Percentiles rank a stretch among this genome's conserved stretches.
These are phyloP conservation scores for Pontoporia blainvillei DNA, from an alignment of 2,113 vertebrate species.

Conservation along the genomic window DNA sequence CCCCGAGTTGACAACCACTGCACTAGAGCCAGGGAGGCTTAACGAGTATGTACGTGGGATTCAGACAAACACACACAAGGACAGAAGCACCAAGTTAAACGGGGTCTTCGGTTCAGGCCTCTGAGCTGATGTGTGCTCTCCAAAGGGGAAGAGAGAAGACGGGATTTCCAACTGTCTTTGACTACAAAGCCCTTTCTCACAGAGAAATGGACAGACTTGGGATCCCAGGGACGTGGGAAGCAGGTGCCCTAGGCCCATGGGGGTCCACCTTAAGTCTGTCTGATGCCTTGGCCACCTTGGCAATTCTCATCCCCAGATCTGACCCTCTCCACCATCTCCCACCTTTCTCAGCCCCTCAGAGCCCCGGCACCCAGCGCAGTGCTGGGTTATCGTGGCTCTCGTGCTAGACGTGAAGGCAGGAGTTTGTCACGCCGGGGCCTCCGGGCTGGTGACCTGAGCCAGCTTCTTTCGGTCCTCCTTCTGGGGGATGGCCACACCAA, in stretches of 20 bases:
- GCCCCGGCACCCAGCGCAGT: fast-evolving
- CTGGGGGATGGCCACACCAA: not conserved
- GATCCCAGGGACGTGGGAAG: not conserved
- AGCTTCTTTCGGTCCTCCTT: not conserved
- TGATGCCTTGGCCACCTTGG: not conserved
- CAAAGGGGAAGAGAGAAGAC: fast-evolving
- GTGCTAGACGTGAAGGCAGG: not conserved
- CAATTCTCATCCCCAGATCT: no score
- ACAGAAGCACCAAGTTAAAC: not conserved
- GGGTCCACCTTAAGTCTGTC: not conserved
- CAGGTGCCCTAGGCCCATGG: fast-evolving
- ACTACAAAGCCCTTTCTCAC: not conserved
- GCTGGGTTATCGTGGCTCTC: not conserved
- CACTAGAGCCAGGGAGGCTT: not conserved
- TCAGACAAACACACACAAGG: not conserved
- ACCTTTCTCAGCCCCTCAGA: not conserved
- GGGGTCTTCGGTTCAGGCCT: no score
- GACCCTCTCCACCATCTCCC: not conserved
- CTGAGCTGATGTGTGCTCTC: not conserved
- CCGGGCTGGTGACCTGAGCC: not conserved
- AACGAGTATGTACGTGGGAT: fast-evolving
- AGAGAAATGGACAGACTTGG: no score
- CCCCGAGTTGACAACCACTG: not conserved
- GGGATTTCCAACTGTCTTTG: not conserved
- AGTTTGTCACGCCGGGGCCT: not conserved